Evolutionary conservation across 2,888 invertebrate genomes (phyloP).

Genomic region (Quadroppia sp.): DNA sequence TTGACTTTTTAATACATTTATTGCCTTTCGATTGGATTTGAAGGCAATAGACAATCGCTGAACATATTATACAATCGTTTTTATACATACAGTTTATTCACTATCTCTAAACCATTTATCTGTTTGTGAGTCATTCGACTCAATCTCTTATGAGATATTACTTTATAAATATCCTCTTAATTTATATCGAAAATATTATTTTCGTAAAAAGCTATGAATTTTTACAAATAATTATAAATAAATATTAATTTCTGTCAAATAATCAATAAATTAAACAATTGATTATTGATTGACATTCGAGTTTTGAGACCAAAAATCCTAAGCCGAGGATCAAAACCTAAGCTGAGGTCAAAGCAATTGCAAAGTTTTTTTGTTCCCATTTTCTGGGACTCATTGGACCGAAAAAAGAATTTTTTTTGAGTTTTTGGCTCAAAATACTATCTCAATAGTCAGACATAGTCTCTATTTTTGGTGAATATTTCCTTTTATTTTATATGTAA

Average conservation of each 20-base stretch:
- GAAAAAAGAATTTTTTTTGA: background rate
- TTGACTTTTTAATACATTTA: constrained; percentile 12
- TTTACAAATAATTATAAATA: no score
- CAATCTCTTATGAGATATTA: constrained; percentile 12
- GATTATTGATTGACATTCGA: no score
- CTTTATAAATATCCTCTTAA: no score
- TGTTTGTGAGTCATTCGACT: background rate
- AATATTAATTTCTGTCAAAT: no score
- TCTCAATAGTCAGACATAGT: background rate
- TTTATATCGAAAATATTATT: no score
- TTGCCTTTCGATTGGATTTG: background rate
- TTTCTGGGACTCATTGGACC: background rate
- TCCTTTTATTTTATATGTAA: background rate
- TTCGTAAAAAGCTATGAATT: no score
- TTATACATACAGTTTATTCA: background rate
- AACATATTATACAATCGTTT: background rate
- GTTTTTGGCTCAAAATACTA: background rate
- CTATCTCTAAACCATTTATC: background rate
- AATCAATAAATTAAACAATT: no score
- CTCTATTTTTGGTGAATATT: background rate
- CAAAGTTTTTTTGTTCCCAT: constrained; percentile 6
- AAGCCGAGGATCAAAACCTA: background rate
- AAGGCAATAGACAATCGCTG: background rate
- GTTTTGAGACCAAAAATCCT: no score
- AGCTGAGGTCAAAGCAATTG: constrained; percentile 7